Base-by-base conservation (phyloP, 37 sponge, comb jelly and placozoan genomes). In the Crambe crambe region DNA sequence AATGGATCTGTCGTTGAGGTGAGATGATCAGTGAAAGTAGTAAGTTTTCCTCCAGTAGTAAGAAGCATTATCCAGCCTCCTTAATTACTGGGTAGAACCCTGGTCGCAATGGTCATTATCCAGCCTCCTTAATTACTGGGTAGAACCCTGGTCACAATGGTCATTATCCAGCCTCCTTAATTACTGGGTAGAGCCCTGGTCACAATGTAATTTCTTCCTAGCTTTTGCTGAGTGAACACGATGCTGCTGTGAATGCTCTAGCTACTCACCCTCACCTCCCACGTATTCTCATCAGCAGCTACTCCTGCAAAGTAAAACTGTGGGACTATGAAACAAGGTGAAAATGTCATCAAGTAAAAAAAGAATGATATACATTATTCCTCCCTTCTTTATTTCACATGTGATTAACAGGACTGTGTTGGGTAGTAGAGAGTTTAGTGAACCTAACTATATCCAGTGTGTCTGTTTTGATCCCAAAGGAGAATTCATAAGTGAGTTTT, bases 291-390 rank as follows among this genome's bases (percentile, higher is more conserved):
- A 79, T 93, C 70, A 96, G 94, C 2, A 91, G 99, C 43, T 94
- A 95, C 77, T 89, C 89, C 41, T 80, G 92, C 25, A 79, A 62
- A 39, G 90, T 98, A 42, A 93, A 95, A 47, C 86, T 98, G 43
- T 98, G 99, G 99, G 88, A 95, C 86, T 98, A 98, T 62, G 42
- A 85, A 20, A 67, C 76, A 37, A 97, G 89, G 95, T 94, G n/a
- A n/a, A n/a, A n/a, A 78, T 37, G 30, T 61, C 4, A 61, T 12
- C 6, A 12, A 47, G 10, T 47, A 6, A 60, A 5, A 25, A 51
- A 51, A 51, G 54, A 51, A n/a, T n/a, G n/a, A n/a, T n/a, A n/a
- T n/a, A n/a, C n/a, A n/a, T n/a, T n/a, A n/a, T n/a, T n/a, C n/a
- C n/a, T n/a, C n/a, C n/a, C n/a, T n/a, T n/a, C n/a, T n/a, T n/a